A percentile compares a stretch with the other conserved stretches of the same genome.
phyloP scores from a whole-genome alignment of 1,140 invertebrate species.

The Drosophila pseudoananassae region DNA sequence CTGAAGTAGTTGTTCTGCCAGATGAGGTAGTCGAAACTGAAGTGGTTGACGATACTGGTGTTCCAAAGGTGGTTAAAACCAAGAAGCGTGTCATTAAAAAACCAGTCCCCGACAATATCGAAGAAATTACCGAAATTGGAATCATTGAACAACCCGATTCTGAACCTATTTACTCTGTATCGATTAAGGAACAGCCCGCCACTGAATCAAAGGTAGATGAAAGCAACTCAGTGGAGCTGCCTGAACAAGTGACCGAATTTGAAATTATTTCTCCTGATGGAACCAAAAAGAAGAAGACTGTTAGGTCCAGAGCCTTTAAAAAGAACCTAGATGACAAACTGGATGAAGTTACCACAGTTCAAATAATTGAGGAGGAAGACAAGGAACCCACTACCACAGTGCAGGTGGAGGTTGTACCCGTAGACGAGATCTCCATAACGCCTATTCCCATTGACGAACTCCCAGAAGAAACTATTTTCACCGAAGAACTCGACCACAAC shows the following conservation, averaged over 20 bases:
- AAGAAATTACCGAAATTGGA: slow-evolving; percentile 66
- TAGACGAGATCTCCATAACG: slow-evolving; percentile 47
- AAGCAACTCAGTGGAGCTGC: slow-evolving; percentile 59
- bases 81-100: slow-evolving; percentile 60
- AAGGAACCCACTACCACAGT: slow-evolving; percentile 68
- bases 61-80: slow-evolving; percentile 38
- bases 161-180: slow-evolving; percentile 61
- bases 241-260: slow-evolving; percentile 83
- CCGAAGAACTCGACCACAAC: slow-evolving; percentile 77
- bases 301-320: slow-evolving; percentile 73
- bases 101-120: slow-evolving; percentile 35
- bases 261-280: slow-evolving; percentile 76
- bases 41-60: slow-evolving; percentile 37
- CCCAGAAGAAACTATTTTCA: slow-evolving; percentile 83
- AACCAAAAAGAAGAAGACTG: slow-evolving; percentile 72
- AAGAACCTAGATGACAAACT: slow-evolving; percentile 63
- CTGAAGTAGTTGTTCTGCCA: slow-evolving; percentile 60
- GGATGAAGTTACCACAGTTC: slow-evolving; percentile 80
- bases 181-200: slow-evolving; percentile 57
- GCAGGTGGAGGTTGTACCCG: slow-evolving; percentile 57
- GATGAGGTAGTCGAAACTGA: slow-evolving; percentile 51
- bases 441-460: slow-evolving; percentile 72
- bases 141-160: slow-evolving; percentile 64
- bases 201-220: slow-evolving; percentile 23
- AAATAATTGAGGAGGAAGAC: slow-evolving; percentile 80